Conservation (phyloP, 2,113 vertebrate genomes). For the Notiomystis cincta region DNA sequence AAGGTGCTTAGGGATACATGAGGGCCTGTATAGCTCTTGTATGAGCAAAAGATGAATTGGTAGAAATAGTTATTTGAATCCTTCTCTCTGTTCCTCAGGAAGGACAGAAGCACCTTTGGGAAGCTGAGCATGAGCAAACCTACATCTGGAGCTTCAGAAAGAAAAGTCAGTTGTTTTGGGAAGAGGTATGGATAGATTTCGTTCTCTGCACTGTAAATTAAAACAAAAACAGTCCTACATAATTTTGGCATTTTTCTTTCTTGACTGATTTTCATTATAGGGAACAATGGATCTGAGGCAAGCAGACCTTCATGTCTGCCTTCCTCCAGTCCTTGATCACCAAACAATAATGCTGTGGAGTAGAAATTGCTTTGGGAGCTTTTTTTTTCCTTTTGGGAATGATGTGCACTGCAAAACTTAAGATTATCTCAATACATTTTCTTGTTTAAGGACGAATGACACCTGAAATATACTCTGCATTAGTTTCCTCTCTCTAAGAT, state of each 20-base stretch:
- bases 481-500: background rate
- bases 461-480: background rate
- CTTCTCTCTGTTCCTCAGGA: constrained; percentile 59
- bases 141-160: constrained; percentile 81
- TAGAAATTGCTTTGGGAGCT: background rate
- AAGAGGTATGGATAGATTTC: constrained; percentile 64
- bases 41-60: background rate
- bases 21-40: background rate
- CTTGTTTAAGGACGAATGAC: background rate
- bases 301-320: background rate
- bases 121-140: constrained; percentile 82
- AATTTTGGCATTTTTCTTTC: background rate
- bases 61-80: background rate
- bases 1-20: background rate
- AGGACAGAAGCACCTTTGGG: constrained; percentile 82
- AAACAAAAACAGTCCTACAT: background rate
- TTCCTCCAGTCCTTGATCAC: background rate
- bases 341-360: background rate
- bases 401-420: background rate
- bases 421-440: background rate
- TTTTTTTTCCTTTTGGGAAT: background rate
- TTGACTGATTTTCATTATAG: background rate
- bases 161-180: constrained; percentile 86
- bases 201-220: background rate
- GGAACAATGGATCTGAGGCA: background rate